Evolutionary conservation across 2,113 vertebrate species (phyloP).

Genomic region (Chamaea fasciata): DNA sequence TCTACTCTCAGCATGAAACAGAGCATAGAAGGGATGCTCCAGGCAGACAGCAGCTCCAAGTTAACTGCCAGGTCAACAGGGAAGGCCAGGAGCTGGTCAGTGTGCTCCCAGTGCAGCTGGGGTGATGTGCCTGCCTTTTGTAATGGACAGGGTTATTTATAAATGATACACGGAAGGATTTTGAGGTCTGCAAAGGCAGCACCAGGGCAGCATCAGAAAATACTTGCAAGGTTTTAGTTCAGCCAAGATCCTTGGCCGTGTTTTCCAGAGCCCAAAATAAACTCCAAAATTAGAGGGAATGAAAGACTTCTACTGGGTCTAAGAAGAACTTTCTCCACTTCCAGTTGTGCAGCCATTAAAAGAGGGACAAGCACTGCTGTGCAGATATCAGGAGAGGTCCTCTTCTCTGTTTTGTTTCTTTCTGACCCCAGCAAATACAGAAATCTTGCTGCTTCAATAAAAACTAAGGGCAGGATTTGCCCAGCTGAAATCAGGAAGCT

Average conservation of each 20-base stretch:
- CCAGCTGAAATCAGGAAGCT: background rate
- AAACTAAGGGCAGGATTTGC: background rate
- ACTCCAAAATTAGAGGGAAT: background rate
- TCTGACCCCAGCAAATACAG: background rate
- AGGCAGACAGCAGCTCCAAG: background rate
- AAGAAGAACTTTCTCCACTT: background rate
- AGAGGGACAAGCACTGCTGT: accelerated
- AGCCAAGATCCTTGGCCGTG: background rate
- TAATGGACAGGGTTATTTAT: background rate
- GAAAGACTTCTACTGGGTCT: background rate
- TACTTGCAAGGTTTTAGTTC: background rate
- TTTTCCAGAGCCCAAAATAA: background rate
- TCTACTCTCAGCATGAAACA: background rate
- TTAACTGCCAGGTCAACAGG: background rate
- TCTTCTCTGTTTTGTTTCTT: background rate
- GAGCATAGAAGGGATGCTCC: background rate
- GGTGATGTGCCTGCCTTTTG: background rate
- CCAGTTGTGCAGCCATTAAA: background rate
- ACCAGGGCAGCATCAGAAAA: background rate
- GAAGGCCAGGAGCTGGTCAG: background rate
- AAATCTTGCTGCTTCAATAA: background rate
- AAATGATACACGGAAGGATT: background rate
- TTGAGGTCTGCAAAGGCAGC: background rate
- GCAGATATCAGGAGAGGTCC: background rate
- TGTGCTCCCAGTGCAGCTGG: background rate